Evolutionary conservation across 1,140 invertebrate species (phyloP).

Genomic region (Centruroides sculpturatus): DNA sequence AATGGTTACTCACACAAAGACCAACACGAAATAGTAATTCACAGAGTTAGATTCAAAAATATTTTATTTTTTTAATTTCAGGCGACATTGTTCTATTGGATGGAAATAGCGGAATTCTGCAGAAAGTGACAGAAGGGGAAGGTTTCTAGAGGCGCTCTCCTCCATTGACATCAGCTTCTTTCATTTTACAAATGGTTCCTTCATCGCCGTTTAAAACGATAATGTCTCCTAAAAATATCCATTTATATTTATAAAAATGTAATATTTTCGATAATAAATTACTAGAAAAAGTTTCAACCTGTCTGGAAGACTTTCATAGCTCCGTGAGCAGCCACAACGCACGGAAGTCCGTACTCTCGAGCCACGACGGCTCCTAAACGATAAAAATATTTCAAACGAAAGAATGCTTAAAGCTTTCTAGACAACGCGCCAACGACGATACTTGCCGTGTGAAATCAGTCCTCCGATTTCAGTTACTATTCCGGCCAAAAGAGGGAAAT

Average conservation of each 20-base stretch:
- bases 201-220: constrained; percentile 21
- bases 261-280: too few species aligned
- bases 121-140: not conserved
- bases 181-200: constrained; percentile 9
- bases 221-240: constrained; percentile 12
- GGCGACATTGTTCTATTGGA: constrained; percentile 17
- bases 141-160: too few species aligned
- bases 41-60: too few species aligned
- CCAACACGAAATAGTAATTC: too few species aligned
- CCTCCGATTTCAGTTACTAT: constrained; percentile 74
- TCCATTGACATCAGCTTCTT: not conserved
- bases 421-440: too few species aligned
- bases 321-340: constrained; percentile 52
- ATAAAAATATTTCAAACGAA: not conserved
- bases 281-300: constrained; percentile 29
- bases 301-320: constrained; percentile 52
- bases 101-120: constrained; percentile 19
- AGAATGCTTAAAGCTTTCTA: not conserved
- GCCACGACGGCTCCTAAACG: constrained; percentile 65
- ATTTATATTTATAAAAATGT: too few species aligned
- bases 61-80: not conserved
- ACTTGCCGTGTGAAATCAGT: constrained; percentile 57
- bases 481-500: constrained; percentile 63
- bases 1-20: too few species aligned
- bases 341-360: constrained; percentile 68